Evolutionary conservation across 2,113 vertebrate genomes (phyloP).

Genomic region (Cyanoramphus novaezelandiae): DNA sequence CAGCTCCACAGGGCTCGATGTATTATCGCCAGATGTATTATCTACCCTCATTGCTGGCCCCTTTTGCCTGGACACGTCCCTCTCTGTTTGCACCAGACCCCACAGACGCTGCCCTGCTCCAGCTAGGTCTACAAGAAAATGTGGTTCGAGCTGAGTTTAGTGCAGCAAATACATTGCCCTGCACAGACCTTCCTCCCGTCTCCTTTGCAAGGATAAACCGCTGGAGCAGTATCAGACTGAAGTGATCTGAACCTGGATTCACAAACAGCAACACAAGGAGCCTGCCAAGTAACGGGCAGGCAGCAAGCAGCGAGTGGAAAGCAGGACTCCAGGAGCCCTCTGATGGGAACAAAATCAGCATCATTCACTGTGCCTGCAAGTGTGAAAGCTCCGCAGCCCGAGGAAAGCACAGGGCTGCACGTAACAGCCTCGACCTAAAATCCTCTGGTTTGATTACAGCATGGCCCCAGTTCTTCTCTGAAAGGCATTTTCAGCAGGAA

Average conservation of each 20-base stretch:
- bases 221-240: not conserved
- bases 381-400: accelerated
- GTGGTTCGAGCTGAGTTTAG: not conserved
- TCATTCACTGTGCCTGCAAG: not conserved
- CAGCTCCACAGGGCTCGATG: not conserved
- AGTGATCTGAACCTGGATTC: not conserved
- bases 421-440: not conserved
- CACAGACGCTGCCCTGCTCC: not conserved
- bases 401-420: not conserved
- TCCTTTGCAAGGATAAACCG: not conserved
- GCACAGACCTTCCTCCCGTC: not conserved
- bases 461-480: not conserved
- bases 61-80: not conserved
- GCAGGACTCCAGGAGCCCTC: not conserved
- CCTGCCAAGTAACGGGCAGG: not conserved
- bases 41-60: not conserved
- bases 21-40: not conserved
- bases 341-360: slow-evolving; percentile 9
- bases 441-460: not conserved
- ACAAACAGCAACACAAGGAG: not conserved
- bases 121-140: not conserved
- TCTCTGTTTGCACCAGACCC: not conserved
- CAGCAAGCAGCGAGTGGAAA: not conserved
- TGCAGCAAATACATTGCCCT: not conserved
- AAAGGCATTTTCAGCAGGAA: not conserved